phyloP scores from a whole-genome alignment of 2,113 vertebrate species.

The Tachycineta bicolor region DNA sequence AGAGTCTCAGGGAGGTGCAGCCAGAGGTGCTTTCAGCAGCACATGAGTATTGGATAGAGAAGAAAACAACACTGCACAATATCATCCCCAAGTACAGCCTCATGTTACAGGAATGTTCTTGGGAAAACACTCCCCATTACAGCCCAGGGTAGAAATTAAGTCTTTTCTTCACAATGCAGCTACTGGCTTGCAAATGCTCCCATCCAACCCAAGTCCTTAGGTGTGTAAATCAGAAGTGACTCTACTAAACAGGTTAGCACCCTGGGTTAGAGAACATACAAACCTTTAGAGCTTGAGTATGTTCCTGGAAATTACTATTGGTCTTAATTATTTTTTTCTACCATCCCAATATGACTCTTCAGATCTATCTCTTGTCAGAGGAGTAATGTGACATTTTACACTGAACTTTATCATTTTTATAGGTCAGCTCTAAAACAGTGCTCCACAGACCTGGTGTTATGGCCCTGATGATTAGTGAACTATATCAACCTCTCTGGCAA shows the following conservation, averaged over 20 bases:
- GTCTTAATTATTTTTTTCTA: neutral
- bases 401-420: neutral
- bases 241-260: neutral
- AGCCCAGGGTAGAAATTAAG: neutral
- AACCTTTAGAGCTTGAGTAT: neutral
- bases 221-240: neutral
- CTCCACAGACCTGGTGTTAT: neutral
- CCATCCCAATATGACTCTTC: neutral
- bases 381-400: neutral
- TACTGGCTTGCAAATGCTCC: neutral
- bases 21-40: neutral
- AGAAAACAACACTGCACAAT: neutral
- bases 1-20: neutral
- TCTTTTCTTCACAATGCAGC: neutral
- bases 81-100: neutral
- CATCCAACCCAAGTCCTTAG: neutral
- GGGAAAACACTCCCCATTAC: neutral
- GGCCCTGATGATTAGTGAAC: neutral
- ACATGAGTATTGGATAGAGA: rapidly evolving
- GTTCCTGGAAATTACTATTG: neutral
- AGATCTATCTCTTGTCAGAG: neutral
- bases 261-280: neutral
- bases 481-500: neutral
- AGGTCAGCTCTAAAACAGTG: neutral
- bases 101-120: neutral